Evolutionary conservation across 2,888 invertebrate species (phyloP), one percentile per base, ranked within the genome.

Genomic region (Oxyteleia sp.): DNA sequence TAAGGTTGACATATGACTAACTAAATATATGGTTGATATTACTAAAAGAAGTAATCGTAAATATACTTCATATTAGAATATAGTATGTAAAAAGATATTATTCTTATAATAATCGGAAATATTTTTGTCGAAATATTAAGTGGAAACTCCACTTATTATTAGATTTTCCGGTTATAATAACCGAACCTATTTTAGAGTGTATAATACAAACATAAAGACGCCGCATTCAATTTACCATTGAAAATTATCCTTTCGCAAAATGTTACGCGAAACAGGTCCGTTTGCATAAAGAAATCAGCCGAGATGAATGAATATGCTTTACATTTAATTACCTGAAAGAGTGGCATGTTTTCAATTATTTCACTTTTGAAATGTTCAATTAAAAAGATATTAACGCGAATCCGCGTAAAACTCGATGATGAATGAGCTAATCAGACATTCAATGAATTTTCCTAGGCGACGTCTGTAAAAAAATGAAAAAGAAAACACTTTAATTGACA

Each of bases 401-500:
- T 45, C 5, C 43, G n/a, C 35, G 35, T 16, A 53, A 18, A 29
- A 47, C 35, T 63, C 38, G 20, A 75, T 49, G 64, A 66, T 66
- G 32, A 66, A 76, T 32, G 49, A 76, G 38, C 41, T 51, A 32
- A 66, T 59, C 18, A 59, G 41, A 18, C 10, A 59, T 41, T 55
- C 64, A 18, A 18, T 35, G 57, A 45, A 15, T 75, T 64, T 63
- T 75, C 51, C 41, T 38, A 55, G 55, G 16, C 55, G 41, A 51
- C 18, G 51, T 5, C 3, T 16, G 55, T 15, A 20, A 63, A 63
- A 74, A 26, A 38, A 47, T n/a, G n/a, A n/a, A n/a, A n/a, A 47
- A 49, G 53, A 72, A 64, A 53, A 64, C 18, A 75, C 15, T 32
- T 64, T 64, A 66, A 75, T 66, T 45, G 64, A 64, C 55, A 55